These are phyloP conservation scores for Spinus olivaceus DNA, from an alignment of 2,797 vertebrate genomes.

Conservation along the genomic window DNA sequence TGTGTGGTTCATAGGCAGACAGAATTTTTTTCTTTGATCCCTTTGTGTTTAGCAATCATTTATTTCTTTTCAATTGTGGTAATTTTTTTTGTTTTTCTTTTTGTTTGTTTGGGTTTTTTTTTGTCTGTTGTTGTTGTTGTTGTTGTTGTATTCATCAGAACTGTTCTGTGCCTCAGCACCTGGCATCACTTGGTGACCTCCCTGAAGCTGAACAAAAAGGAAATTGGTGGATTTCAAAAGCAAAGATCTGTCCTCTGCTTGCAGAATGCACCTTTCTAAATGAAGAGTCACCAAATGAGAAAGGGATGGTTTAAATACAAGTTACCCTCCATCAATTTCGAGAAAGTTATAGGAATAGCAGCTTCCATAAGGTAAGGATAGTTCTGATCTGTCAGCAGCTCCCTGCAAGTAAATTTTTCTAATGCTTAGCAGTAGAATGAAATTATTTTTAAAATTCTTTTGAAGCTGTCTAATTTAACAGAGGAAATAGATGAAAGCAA, in stretches of 20 bases:
- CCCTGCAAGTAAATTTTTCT: neutral
- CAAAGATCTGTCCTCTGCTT: neutral
- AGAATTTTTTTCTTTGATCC: neutral
- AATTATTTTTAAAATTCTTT: neutral
- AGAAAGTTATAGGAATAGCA: neutral
- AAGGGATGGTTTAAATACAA: neutral
- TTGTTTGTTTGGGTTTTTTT: neutral
- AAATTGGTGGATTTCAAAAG: neutral
- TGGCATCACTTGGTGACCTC: neutral
- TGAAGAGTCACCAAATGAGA: neutral
- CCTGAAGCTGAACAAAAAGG: neutral
- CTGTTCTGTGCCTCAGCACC: neutral
- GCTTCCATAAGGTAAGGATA: neutral
- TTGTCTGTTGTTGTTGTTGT: neutral
- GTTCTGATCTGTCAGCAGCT: neutral
- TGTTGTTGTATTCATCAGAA: neutral
- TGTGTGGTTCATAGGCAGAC: neutral
- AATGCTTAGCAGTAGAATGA: neutral
- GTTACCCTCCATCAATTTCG: neutral
- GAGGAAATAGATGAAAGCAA: neutral
- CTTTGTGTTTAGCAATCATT: neutral
- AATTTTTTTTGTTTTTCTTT: neutral
- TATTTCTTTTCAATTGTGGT: neutral
- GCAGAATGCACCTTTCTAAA: neutral
- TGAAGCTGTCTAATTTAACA: neutral